Evolutionary conservation across 2,797 vertebrate species (phyloP).

Genomic region (Protonibea diacanthus): DNA sequence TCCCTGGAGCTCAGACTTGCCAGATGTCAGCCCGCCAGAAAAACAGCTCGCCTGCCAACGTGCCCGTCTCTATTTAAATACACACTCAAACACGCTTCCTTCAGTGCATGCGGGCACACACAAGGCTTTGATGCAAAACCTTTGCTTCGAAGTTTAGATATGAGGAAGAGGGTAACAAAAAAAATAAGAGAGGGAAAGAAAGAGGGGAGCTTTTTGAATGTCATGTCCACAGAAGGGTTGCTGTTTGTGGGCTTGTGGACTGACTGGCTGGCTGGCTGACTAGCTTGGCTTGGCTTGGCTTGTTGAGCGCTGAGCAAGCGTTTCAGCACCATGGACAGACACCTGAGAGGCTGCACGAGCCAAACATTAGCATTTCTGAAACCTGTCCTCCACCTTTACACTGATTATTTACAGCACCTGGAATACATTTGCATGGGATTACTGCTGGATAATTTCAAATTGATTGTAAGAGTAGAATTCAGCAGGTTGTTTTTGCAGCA

Average conservation of each 20-base stretch:
- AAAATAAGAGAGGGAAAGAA: background rate
- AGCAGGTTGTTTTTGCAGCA: background rate
- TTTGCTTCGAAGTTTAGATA: slow-evolving; percentile 67
- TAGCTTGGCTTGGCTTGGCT: slow-evolving; percentile 30
- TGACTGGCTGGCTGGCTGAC: slow-evolving; percentile 39
- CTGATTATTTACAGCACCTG: slow-evolving; percentile 66
- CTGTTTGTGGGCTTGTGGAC: slow-evolving; percentile 51
- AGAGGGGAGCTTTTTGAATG: slow-evolving; percentile 57
- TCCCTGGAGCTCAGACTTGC: slow-evolving; percentile 84
- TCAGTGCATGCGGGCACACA: slow-evolving; percentile 58
- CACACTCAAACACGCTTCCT: slow-evolving; percentile 77
- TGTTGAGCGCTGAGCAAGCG: slow-evolving; percentile 56
- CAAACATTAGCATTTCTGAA: slow-evolving; percentile 65
- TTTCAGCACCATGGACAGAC: slow-evolving; percentile 91
- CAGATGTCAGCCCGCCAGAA: slow-evolving; percentile 87
- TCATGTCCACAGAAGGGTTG: slow-evolving; percentile 69
- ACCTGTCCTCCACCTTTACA: slow-evolving; percentile 61
- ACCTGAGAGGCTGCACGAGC: slow-evolving; percentile 58
- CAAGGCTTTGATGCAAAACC: slow-evolving; percentile 79
- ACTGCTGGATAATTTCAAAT: slow-evolving; percentile 23
- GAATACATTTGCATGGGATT: slow-evolving; percentile 67
- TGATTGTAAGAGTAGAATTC: background rate
- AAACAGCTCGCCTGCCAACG: slow-evolving; percentile 85
- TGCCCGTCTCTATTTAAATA: slow-evolving; percentile 86
- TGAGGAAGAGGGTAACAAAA: slow-evolving; percentile 15